A percentile compares a stretch with the other conserved stretches of the same genome.
Evolutionary conservation across 2,888 invertebrate species (phyloP).

Genomic region (Rapana venosa): DNA sequence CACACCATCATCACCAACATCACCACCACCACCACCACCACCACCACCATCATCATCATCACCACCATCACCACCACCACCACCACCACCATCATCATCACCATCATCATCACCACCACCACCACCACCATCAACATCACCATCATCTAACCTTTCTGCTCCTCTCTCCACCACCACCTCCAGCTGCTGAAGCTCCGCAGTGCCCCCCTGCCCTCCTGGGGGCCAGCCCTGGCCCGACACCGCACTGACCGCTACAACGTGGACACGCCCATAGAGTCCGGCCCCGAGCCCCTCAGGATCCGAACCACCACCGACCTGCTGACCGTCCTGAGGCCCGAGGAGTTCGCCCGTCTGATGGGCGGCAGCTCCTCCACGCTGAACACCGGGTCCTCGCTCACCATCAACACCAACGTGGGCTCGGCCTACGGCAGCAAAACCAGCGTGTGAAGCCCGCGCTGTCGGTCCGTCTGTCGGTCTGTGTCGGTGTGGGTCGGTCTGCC

Average conservation of each 20-base stretch:
- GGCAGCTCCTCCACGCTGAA: constrained; percentile 46
- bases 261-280: constrained; percentile 33
- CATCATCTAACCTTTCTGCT: background rate
- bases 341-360: constrained; percentile 45
- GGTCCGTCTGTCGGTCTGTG: too few species aligned
- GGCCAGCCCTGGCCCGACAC: constrained; percentile 48
- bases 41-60: too few species aligned
- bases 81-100: background rate
- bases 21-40: background rate
- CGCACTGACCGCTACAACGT: constrained; percentile 45
- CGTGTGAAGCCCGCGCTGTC: background rate
- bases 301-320: constrained; percentile 45
- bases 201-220: constrained; percentile 51
- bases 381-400: constrained; percentile 42
- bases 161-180: background rate
- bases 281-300: constrained; percentile 43
- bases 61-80: too few species aligned
- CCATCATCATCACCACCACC: background rate
- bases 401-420: constrained; percentile 41
- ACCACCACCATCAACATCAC: background rate
- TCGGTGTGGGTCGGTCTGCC: too few species aligned
- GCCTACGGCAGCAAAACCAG: constrained; percentile 40
- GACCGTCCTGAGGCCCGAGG: constrained; percentile 34
- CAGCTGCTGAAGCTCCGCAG: constrained; percentile 48
- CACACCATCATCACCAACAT: background rate